Base-by-base conservation (phyloP, 2,113 vertebrate species). In the Hiodon alosoides region DNA sequence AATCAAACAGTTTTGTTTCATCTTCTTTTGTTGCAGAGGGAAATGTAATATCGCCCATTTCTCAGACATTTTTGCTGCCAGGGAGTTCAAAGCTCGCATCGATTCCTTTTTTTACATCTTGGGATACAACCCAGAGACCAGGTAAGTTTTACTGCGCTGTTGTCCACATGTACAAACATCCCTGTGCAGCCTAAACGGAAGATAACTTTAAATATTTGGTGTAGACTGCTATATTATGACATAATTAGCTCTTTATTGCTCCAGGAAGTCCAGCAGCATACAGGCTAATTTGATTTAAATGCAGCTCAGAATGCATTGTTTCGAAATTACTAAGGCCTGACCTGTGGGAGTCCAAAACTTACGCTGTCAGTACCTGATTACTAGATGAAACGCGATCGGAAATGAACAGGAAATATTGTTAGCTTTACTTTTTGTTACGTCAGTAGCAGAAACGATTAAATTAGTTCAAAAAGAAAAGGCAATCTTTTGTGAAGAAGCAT, bases 41-140 rank as follows among this genome's bases (percentile, higher is more conserved):
- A 99, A 99, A 87, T 99, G 97, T 89, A 98, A 96, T 85, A 98
- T 99, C 89, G 95, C 94, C 83, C 97, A 99, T 91, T 99, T 99
- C 91, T 99, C 97, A 80, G 97, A 99, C 90, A 99, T 99, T 86
- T 99, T 99, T 88, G 96, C 95, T 92, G 97, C 97, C 86, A 93
- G 94, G 91, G 97, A 99, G 88, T 99, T 99, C 88, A 98, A 96
- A 93, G 95, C 97, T 73, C 92, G 94, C 79, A 94, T 95, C 84
- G 97, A 99, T 92, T 98, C 96, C 71, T 99, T 99, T 89, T 99
- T 99, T 94, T 99, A 99, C 88, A 99, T 99, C 82, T 86, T 99
- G 81, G 97, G 97, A 88, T 99, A 99, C 80, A 99, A 98, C 88
- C 97, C 97, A 86, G 97, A 99, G 90, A 99, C 97, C 72, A 97